Evolutionary conservation across 2,113 vertebrate species (phyloP).

Genomic region (Rallus limicola): DNA sequence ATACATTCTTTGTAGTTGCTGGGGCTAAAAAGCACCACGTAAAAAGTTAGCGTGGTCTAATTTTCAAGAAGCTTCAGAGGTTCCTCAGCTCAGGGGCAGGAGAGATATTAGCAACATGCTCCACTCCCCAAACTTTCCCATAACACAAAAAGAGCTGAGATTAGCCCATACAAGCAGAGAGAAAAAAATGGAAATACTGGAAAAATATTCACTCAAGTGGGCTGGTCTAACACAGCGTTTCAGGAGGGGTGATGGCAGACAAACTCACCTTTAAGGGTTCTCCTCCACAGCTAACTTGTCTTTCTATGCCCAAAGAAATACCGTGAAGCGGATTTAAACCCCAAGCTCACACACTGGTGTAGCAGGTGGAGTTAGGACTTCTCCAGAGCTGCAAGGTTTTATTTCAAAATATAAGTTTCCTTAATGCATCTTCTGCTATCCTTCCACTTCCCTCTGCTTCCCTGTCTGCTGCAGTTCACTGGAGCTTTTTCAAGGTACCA

Average conservation of each 20-base stretch:
- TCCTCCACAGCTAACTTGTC: neutral
- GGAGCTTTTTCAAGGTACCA: neutral
- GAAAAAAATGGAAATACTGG: neutral
- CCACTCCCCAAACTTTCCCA: neutral
- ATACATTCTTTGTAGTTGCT: neutral
- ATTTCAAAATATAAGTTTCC: neutral
- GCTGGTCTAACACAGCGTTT: neutral
- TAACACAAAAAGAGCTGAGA: neutral
- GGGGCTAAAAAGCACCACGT: neutral
- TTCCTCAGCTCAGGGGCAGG: neutral
- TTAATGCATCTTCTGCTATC: neutral
- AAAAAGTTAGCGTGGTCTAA: neutral
- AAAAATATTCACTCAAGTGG: neutral
- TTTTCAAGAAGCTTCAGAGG: neutral
- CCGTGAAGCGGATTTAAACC: neutral
- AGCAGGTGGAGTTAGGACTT: neutral
- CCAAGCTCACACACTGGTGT: neutral
- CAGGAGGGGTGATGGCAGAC: neutral
- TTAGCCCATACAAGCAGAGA: neutral
- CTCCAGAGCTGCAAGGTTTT: neutral
- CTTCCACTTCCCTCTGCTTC: neutral
- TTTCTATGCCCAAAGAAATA: neutral
- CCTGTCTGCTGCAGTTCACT: neutral
- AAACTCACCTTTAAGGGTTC: neutral
- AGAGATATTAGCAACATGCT: neutral